These are phyloP conservation scores for Shargacucullia verbasci DNA, from an alignment of 2,888 invertebrate genomes.

Conservation along the genomic window DNA sequence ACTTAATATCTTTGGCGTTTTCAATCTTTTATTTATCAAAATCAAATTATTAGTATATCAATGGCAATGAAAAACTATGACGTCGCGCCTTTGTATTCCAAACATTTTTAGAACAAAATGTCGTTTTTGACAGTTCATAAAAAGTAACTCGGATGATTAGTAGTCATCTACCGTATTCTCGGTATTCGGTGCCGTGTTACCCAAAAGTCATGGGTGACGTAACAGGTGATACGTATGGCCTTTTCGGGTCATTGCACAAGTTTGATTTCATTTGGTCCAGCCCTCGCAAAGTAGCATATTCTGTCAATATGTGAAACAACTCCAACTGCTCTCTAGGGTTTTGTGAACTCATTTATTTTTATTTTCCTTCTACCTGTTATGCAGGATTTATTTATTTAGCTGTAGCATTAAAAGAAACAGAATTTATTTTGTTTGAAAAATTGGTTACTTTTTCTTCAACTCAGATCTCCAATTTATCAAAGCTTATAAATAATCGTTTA, in stretches of 20 bases:
- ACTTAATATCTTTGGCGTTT: too few species aligned
- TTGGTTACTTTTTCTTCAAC: neutral
- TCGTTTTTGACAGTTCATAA: too few species aligned
- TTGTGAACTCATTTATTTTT: neutral
- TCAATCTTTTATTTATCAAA: too few species aligned
- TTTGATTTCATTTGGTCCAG: slow-evolving; percentile 6
- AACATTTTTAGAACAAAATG: too few species aligned
- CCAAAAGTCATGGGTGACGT: slow-evolving; percentile 14
- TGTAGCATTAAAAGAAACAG: too few species aligned
- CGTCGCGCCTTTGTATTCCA: too few species aligned
- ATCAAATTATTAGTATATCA: too few species aligned
- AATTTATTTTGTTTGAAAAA: too few species aligned
- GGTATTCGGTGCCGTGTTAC: neutral
- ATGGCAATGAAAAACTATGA: too few species aligned
- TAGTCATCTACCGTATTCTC: neutral
- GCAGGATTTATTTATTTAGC: too few species aligned
- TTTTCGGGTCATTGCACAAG: slow-evolving; percentile 27
- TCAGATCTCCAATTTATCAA: neutral
- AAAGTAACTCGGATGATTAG: too few species aligned
- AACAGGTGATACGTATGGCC: slow-evolving; percentile 24
- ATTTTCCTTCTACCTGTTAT: neutral
- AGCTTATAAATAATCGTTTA: slow-evolving; percentile 8
- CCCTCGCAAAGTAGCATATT: neutral
- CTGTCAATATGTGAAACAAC: slow-evolving; percentile 1
- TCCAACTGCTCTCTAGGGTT: neutral